These are phyloP conservation scores for Drosophila serrata DNA, from an alignment of 1,140 invertebrate species.

Conservation along the genomic window DNA sequence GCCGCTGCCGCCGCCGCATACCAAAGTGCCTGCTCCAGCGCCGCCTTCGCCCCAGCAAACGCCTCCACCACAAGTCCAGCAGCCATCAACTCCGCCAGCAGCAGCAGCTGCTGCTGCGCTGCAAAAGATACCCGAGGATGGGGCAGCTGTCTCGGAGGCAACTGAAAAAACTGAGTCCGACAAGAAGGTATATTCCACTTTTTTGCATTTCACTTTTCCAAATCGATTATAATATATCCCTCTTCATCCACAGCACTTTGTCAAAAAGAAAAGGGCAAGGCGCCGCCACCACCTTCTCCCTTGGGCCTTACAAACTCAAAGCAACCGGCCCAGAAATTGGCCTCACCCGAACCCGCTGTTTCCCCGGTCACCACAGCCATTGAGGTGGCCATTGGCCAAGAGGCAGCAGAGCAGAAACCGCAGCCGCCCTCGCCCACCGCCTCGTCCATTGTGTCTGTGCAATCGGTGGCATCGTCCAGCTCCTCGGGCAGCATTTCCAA, in stretches of 20 bases:
- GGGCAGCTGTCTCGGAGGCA: slow-evolving; percentile 31
- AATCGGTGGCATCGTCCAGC: slow-evolving; percentile 69
- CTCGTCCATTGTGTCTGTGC: slow-evolving; percentile 80
- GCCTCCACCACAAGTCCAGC: slow-evolving; percentile 49
- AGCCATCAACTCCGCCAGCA: slow-evolving; percentile 35
- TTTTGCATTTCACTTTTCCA: not conserved
- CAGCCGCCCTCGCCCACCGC: slow-evolving; percentile 86
- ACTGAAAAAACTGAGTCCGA: slow-evolving; percentile 36
- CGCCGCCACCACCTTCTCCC: slow-evolving; percentile 87
- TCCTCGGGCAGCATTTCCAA: slow-evolving; percentile 58
- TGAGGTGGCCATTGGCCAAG: slow-evolving; percentile 80
- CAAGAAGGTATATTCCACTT: slow-evolving; percentile 54
- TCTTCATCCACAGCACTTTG: slow-evolving; percentile 70
- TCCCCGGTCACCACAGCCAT: slow-evolving; percentile 65
- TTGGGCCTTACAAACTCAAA: slow-evolving; percentile 17
- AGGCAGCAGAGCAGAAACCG: slow-evolving; percentile 54
- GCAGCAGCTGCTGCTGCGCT: slow-evolving; percentile 28
- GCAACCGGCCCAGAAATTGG: slow-evolving; percentile 43
- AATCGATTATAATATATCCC: not conserved
- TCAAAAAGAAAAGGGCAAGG: slow-evolving; percentile 91
- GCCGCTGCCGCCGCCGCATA: slow-evolving; percentile 47
- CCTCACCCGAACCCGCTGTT: slow-evolving; percentile 12
- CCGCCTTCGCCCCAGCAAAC: slow-evolving; percentile 56
- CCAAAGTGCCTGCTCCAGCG: slow-evolving; percentile 78
- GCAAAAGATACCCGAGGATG: slow-evolving; percentile 64